Evolutionary conservation across 2,888 invertebrate species (phyloP).

Genomic region (Laspeyria flexula): DNA sequence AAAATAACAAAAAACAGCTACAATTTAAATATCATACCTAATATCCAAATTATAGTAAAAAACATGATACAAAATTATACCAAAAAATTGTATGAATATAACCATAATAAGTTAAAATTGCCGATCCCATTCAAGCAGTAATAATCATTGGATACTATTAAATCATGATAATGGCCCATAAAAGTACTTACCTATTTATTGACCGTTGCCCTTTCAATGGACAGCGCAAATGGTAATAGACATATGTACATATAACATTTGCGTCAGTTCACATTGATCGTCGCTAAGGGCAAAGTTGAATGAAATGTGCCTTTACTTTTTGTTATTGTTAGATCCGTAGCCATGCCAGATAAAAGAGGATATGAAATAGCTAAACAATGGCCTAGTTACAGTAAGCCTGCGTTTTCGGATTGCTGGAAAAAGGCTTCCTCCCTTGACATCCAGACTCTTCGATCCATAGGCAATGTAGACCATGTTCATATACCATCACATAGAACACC

Average conservation of each 20-base stretch:
- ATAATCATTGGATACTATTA: constrained; percentile 14
- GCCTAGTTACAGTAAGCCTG: too few species aligned
- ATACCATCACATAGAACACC: too few species aligned
- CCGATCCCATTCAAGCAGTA: constrained; percentile 4
- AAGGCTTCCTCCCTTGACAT: too few species aligned
- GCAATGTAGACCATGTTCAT: too few species aligned
- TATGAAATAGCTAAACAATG: too few species aligned
- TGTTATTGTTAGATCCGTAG: too few species aligned
- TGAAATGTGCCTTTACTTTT: background rate
- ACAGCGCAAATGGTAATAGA: constrained; percentile 1
- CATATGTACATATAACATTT: background rate
- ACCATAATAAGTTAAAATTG: constrained; percentile 1
- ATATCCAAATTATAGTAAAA: background rate
- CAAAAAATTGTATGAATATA: background rate
- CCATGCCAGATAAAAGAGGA: too few species aligned
- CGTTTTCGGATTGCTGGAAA: too few species aligned
- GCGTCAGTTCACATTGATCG: background rate
- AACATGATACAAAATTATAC: background rate
- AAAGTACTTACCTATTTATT: constrained; percentile 10
- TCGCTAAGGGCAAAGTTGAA: background rate
- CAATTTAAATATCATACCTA: background rate
- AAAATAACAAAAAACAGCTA: too few species aligned
- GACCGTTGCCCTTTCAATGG: constrained; percentile 18
- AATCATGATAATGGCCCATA: constrained; percentile 14
- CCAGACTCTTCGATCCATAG: too few species aligned